Evolutionary conservation across 2,113 vertebrate species (phyloP).

Genomic region (Connochaetes taurinus): DNA sequence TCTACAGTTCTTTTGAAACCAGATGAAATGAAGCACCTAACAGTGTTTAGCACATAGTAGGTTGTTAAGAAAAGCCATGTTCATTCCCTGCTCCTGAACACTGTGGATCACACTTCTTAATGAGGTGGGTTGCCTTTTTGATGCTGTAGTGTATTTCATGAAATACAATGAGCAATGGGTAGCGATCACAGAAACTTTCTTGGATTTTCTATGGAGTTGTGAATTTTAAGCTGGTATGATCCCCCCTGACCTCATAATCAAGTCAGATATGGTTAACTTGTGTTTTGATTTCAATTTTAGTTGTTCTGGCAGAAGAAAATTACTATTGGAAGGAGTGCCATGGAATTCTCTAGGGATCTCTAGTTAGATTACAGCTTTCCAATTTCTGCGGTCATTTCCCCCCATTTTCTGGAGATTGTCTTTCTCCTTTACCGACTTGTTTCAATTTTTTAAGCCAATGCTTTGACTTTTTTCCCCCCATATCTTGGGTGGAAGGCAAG

Average conservation of each 20-base stretch:
- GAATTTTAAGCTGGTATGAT: background rate
- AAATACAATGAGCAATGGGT: background rate
- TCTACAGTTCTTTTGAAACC: background rate
- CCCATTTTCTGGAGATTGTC: background rate
- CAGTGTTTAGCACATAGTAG: background rate
- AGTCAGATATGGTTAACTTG: background rate
- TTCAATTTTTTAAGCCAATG: background rate
- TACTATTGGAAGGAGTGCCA: background rate
- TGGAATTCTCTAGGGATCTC: background rate
- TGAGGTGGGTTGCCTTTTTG: background rate
- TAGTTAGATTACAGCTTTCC: background rate
- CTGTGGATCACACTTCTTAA: background rate
- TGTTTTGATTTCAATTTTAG: conserved; percentile 4
- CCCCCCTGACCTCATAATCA: background rate
- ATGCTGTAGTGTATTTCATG: background rate
- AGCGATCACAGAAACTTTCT: background rate
- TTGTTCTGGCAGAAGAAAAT: background rate
- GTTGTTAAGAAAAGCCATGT: background rate
- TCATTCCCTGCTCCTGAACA: background rate
- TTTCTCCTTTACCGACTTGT: background rate
- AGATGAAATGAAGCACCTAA: background rate
- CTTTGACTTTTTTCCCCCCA: background rate
- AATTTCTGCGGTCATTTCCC: background rate
- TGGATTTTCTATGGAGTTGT: background rate
- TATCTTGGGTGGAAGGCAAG: background rate